These are phyloP conservation scores for Falco berigora DNA, from an alignment of 2,797 vertebrate genomes.

Conservation along the genomic window DNA sequence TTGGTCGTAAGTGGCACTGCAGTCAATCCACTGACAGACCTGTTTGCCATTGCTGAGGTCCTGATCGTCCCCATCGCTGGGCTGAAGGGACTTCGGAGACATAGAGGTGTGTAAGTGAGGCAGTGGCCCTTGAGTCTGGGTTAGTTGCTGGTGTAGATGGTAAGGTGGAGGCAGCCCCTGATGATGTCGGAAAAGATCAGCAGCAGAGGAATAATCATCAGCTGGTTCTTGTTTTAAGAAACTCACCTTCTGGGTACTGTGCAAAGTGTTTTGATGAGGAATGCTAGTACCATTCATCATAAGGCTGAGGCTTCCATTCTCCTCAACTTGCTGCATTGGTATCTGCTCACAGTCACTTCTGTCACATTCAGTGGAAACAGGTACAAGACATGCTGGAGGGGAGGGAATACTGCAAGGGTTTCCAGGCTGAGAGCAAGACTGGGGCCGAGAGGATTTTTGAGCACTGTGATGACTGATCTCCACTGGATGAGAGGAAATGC, in stretches of 20 bases:
- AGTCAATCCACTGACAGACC: constrained; percentile 97
- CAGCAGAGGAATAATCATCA: constrained; percentile 84
- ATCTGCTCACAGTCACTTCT: constrained; percentile 77
- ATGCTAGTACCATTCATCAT: constrained; percentile 73
- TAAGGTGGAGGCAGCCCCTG: constrained; percentile 91
- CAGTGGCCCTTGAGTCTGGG: constrained; percentile 69
- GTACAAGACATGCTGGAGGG: constrained; percentile 81
- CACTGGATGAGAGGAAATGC: constrained; percentile 73
- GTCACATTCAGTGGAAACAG: constrained; percentile 77
- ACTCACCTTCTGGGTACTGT: constrained; percentile 75
- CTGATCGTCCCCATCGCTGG: constrained; percentile 74
- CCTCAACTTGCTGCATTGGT: constrained; percentile 76
- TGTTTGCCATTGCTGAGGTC: constrained; percentile 78
- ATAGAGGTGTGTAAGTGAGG: constrained; percentile 76
- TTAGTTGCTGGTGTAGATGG: constrained; percentile 84
- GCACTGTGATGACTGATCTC: constrained; percentile 65
- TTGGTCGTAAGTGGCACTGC: constrained; percentile 91
- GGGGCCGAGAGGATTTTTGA: constrained; percentile 75
- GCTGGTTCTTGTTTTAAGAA: constrained; percentile 91
- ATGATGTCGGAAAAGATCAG: constrained; percentile 81
- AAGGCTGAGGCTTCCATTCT: constrained; percentile 77
- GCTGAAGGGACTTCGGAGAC: constrained; percentile 74
- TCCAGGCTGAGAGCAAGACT: constrained; percentile 70
- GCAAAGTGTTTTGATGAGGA: constrained; percentile 74
- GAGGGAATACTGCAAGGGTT: constrained; percentile 81